Evolutionary conservation across 1,140 invertebrate species (phyloP).

Genomic region (Lysiphlebus fabarum): DNA sequence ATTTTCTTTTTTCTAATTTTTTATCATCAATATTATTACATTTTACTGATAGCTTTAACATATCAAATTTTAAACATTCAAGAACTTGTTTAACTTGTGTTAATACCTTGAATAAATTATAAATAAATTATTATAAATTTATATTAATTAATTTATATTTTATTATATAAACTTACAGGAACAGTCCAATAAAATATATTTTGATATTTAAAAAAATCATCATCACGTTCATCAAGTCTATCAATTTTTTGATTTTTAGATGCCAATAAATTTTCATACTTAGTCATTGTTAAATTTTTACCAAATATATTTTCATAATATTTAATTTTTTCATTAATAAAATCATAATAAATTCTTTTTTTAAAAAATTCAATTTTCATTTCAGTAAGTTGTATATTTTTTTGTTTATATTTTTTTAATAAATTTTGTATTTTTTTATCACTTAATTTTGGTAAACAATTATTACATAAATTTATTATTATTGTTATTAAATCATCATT

Average conservation of each 20-base stretch:
- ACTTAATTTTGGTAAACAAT: not conserved
- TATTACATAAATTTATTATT: too few relatives aligned
- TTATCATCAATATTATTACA: not conserved
- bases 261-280: conserved; percentile 27
- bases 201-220: conserved; percentile 16
- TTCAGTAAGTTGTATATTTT: conserved; percentile 16
- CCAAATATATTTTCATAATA: conserved; percentile 22
- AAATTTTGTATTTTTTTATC: conserved; percentile 11
- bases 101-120: conserved; percentile 15
- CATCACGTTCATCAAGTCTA: conserved; percentile 22
- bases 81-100: conserved; percentile 21
- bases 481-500: too few relatives aligned
- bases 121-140: not conserved
- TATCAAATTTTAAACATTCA: conserved; percentile 9
- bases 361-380: conserved; percentile 25
- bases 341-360: conserved; percentile 10
- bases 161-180: conserved; percentile 17
- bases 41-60: not conserved
- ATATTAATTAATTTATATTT: not conserved
- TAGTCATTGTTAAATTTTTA: conserved; percentile 23
- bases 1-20: conserved; percentile 9
- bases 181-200: conserved; percentile 12
- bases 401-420: conserved; percentile 17
- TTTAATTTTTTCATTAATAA: conserved; percentile 2
- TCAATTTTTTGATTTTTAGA: conserved; percentile 11